A percentile compares a stretch with the other conserved stretches of the same genome.
Evolutionary conservation across 2,888 invertebrate genomes (phyloP).

Genomic region (Dolomedes plantarius): DNA sequence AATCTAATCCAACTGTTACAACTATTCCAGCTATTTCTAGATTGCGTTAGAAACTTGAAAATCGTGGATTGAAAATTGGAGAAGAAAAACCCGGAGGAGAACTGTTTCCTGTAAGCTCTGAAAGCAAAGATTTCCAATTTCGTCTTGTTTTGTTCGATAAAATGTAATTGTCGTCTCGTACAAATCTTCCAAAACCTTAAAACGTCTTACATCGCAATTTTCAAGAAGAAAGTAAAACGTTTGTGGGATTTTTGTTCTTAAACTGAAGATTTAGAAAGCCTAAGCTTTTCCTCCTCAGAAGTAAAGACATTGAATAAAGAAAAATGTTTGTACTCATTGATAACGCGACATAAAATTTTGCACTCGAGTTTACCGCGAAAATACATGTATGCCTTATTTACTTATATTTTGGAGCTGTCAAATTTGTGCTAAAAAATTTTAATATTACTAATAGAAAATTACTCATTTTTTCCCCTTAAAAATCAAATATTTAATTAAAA

Average conservation of each 20-base stretch:
- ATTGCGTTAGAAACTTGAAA: neutral
- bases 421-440: too few species aligned
- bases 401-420: too few species aligned
- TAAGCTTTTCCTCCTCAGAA: too few species aligned
- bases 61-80: conserved; percentile 2
- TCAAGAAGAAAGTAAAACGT: conserved; percentile 13
- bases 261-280: neutral
- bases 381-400: too few species aligned
- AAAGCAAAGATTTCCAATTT: conserved; percentile 31
- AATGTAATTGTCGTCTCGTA: conserved; percentile 25
- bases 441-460: too few species aligned
- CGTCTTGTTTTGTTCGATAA: conserved; percentile 22
- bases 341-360: too few species aligned
- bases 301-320: too few species aligned
- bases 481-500: too few species aligned
- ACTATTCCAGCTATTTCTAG: neutral
- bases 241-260: conserved; percentile 1
- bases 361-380: too few species aligned
- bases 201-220: conserved; percentile 17
- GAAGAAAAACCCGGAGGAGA: neutral
- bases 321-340: too few species aligned
- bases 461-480: too few species aligned
- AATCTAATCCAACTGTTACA: too few species aligned
- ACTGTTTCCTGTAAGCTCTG: neutral
- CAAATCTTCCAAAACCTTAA: conserved; percentile 31